Evolutionary conservation across 2,888 invertebrate species (phyloP), one percentile per base, ranked within the genome.

Genomic region (Argyresthia albistria): DNA sequence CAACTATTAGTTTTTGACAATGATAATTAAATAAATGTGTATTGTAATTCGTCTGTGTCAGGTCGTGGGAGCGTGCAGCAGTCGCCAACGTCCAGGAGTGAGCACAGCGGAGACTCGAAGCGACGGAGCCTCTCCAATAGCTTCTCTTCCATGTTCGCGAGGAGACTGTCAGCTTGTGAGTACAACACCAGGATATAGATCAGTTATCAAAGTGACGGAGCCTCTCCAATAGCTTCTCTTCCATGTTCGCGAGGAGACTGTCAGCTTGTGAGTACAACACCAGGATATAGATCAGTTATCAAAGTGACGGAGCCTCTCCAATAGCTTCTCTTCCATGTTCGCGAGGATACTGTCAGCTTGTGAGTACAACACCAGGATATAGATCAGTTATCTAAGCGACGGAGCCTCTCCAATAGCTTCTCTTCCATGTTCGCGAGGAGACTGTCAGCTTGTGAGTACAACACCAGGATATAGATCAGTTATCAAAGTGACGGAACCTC

Each of bases 121-220:
- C 88, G 95, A 35, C 89, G 92, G 60, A 95, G 95, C 70, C 82
- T 96, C 39, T 93, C 94, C 37, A 90, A 91, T 48, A 93, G 93
- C 25, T 79, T 95, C 51, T 92, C 93, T 1, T 94, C 91, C 63
- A 92, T 96, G 80, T 94, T 96, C 59, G 90, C 91, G 58, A 90
- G 93, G 54, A 89, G 91, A 58, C 64, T 77, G 39, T 70, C 57
- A 52, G 69, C 89, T 35, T 72, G 89, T 82, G 58, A 74, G 78
- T 57, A 45, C 16, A 25, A n/a, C n/a, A n/a, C n/a, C n/a, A n/a
- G n/a, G n/a, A n/a, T n/a, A n/a, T n/a, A n/a, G n/a, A n/a, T n/a
- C n/a, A n/a, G n/a, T n/a, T n/a, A n/a, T 87, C 90, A 9, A 95
- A 94, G 70, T 88, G 95, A 35, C 89, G 92, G 60, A 95, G 95